A percentile compares a stretch with the other conserved stretches of the same genome.
phyloP scores from a whole-genome alignment of 2,113 vertebrate species.

The Microtus richardsoni region DNA sequence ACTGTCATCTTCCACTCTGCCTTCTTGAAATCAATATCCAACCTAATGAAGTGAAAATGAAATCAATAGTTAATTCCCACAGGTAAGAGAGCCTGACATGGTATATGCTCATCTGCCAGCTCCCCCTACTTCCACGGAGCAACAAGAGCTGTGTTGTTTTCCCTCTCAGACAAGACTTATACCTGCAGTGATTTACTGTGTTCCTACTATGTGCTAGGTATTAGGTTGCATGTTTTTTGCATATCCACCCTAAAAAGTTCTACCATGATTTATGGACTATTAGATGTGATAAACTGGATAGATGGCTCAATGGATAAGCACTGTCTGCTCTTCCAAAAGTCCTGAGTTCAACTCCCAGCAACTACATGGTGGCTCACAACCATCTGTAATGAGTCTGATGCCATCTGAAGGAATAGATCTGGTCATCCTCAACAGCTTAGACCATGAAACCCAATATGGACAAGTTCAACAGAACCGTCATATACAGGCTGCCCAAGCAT shows the following conservation, averaged over 20 bases:
- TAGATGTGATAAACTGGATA: background rate
- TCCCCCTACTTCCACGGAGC: background rate
- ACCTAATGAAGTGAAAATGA: slow-evolving; percentile 78
- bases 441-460: too few relatives aligned
- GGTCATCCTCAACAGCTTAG: too few relatives aligned
- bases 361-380: too few relatives aligned
- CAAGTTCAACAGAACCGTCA: too few relatives aligned
- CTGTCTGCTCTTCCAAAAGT: too few relatives aligned
- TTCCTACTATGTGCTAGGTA: background rate
- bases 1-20: slow-evolving; percentile 51
- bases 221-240: background rate
- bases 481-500: too few relatives aligned
- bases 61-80: slow-evolving; percentile 81
- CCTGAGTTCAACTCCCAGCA: too few relatives aligned
- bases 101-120: slow-evolving; percentile 31
- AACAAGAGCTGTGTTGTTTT: background rate
- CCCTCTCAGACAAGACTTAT: background rate
- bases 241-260: background rate
- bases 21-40: slow-evolving; percentile 68
- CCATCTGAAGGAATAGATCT: too few relatives aligned
- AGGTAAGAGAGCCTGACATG: slow-evolving; percentile 41
- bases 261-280: background rate
- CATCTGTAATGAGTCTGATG: too few relatives aligned
- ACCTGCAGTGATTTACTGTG: background rate
- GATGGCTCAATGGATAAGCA: too few relatives aligned